Conservation (phyloP, 2,113 vertebrate genomes). For the Poeciliopsis occidentalis region DNA sequence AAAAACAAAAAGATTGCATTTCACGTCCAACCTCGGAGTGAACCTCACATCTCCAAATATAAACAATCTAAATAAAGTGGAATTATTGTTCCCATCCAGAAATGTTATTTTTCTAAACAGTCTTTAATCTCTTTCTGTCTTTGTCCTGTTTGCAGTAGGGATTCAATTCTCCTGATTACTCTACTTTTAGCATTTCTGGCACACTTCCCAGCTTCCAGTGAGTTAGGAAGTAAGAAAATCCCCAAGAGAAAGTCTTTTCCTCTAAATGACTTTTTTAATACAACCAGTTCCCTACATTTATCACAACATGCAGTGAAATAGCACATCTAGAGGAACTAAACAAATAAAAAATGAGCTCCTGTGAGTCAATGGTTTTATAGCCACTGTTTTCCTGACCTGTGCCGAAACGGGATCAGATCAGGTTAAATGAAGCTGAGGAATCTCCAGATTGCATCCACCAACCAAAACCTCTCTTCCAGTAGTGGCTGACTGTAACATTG, state of each 20-base stretch:
- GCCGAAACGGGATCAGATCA: slow-evolving; percentile 15
- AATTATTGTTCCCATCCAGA: slow-evolving; percentile 60
- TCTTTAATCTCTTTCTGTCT: slow-evolving; percentile 64
- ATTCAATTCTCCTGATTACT: slow-evolving; percentile 71
- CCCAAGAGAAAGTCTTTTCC: slow-evolving; percentile 56
- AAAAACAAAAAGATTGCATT: slow-evolving; percentile 73
- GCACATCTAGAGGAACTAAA: slow-evolving; percentile 46
- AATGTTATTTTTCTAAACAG: slow-evolving; percentile 67
- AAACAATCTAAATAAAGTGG: slow-evolving; percentile 63
- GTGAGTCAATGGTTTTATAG: slow-evolving; percentile 21
- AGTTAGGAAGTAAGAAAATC: slow-evolving; percentile 40
- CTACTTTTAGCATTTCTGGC: slow-evolving; percentile 71
- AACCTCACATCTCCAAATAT: slow-evolving; percentile 47
- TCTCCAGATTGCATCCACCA: slow-evolving; percentile 4
- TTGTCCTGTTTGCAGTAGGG: slow-evolving; percentile 57
- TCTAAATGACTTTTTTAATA: slow-evolving; percentile 52
- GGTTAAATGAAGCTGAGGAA: slow-evolving; percentile 43
- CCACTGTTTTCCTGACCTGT: slow-evolving; percentile 43
- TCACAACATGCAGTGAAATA: slow-evolving; percentile 68
- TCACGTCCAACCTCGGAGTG: slow-evolving; percentile 37
- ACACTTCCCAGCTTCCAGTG: slow-evolving; percentile 50
- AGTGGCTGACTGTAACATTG: slow-evolving; percentile 24
- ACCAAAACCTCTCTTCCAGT: slow-evolving; percentile 23
- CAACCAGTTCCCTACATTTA: slow-evolving; percentile 60
- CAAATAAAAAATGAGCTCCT: slow-evolving; percentile 57